These are phyloP conservation scores for Automeris io DNA, from an alignment of 2,888 invertebrate species.

Conservation along the genomic window DNA sequence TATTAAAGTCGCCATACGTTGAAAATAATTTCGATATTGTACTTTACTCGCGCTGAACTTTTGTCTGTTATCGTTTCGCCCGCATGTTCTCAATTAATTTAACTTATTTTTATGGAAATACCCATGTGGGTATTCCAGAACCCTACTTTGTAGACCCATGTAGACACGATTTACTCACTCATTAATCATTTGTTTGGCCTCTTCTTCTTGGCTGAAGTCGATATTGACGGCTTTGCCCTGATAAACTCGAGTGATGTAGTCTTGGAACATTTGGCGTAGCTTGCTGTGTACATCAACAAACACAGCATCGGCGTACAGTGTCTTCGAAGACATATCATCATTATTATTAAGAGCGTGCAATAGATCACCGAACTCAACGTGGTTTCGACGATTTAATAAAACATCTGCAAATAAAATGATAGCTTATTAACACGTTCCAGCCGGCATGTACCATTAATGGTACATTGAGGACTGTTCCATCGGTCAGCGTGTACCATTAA, in stretches of 20 bases:
- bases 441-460: no score
- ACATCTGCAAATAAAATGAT: constrained; percentile 37
- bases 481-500: no score
- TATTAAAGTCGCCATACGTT: no score
- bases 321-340: constrained; percentile 35
- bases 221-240: constrained; percentile 73
- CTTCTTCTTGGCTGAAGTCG: constrained; percentile 64
- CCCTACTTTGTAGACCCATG: background rate
- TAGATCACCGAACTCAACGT: constrained; percentile 73
- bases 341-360: constrained; percentile 45
- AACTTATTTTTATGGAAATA: background rate
- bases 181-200: constrained; percentile 68
- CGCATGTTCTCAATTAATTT: background rate
- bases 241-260: constrained; percentile 74
- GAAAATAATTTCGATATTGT: no score
- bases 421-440: background rate
- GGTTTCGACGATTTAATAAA: constrained; percentile 40
- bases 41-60: no score
- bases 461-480: no score
- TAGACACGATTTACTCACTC: constrained; percentile 34
- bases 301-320: constrained; percentile 75
- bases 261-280: constrained; percentile 71
- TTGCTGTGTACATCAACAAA: constrained; percentile 76
- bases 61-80: background rate
- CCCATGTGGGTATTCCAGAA: no score